These are phyloP conservation scores for Paralichthys olivaceus DNA, from an alignment of 2,113 vertebrate genomes.

Conservation along the genomic window DNA sequence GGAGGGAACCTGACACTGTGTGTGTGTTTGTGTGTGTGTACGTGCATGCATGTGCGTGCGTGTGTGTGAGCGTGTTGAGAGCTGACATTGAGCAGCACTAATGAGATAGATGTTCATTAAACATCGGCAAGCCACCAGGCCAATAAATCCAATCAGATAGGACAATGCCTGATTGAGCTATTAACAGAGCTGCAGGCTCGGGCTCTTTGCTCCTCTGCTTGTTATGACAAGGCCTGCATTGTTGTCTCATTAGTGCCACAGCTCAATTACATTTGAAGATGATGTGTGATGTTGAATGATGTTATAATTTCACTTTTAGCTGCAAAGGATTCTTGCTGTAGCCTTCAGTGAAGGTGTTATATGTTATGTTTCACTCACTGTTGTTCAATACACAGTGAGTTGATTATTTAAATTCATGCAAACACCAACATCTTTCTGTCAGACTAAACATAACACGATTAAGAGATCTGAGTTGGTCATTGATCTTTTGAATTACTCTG, in stretches of 20 bases:
- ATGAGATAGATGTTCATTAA: constrained; percentile 83
- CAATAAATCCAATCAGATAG: constrained; percentile 79
- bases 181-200: constrained; percentile 65
- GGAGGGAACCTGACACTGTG: constrained; percentile 49
- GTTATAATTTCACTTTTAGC: constrained; percentile 34
- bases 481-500: not conserved
- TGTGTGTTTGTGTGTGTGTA: constrained; percentile 15
- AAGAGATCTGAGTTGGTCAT: not conserved
- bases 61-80: constrained; percentile 38
- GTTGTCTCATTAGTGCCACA: constrained; percentile 67
- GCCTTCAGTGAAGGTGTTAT: not conserved
- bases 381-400: not conserved
- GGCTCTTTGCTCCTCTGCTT: constrained; percentile 55
- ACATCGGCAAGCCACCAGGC: constrained; percentile 66
- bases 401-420: not conserved
- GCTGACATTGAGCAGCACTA: constrained; percentile 71
- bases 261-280: constrained; percentile 63
- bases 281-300: constrained; percentile 62
- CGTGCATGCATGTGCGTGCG: constrained; percentile 29
- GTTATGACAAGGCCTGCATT: constrained; percentile 64
- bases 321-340: not conserved
- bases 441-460: not conserved
- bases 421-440: not conserved
- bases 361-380: constrained; percentile 13
- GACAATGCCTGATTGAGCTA: constrained; percentile 75